Evolutionary conservation across 2,113 vertebrate genomes (phyloP).

Genomic region (Rhabdomys dilectus): DNA sequence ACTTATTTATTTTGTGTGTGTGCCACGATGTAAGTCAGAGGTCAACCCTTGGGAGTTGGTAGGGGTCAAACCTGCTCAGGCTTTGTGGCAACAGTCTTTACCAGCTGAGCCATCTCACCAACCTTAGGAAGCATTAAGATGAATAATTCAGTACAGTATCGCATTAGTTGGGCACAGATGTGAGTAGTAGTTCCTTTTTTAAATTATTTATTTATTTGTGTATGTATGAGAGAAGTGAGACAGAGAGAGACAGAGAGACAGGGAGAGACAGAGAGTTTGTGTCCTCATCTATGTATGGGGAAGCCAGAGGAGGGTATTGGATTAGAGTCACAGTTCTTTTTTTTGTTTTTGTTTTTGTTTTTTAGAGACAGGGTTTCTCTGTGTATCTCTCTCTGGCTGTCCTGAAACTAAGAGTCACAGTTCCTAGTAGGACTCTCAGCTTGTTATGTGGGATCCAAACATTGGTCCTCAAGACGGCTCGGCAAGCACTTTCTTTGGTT

Average conservation of each 20-base stretch:
- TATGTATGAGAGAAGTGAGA: not conserved
- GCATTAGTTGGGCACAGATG: not conserved
- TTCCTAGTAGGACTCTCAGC: not conserved
- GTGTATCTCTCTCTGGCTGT: no score
- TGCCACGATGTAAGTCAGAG: not conserved
- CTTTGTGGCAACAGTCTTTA: not conserved
- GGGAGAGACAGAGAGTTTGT: not conserved
- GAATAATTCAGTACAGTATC: not conserved
- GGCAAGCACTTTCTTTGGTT: not conserved
- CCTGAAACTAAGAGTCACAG: not conserved
- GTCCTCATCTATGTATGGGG: not conserved
- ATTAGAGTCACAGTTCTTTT: not conserved
- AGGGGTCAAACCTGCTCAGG: not conserved
- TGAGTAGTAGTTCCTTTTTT: not conserved
- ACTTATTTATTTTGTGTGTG: not conserved
- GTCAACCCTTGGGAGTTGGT: not conserved
- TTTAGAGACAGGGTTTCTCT: no score
- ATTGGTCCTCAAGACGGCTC: not conserved
- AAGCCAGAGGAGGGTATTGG: not conserved
- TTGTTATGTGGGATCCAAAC: no score
- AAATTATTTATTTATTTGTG: not conserved
- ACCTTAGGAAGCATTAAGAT: constrained; percentile 21
- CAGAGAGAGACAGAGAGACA: not conserved
- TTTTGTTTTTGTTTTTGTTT: no score
- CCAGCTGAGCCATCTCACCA: not conserved